Conservation (phyloP, 2,888 invertebrate species). For the Ligdia adustata region DNA sequence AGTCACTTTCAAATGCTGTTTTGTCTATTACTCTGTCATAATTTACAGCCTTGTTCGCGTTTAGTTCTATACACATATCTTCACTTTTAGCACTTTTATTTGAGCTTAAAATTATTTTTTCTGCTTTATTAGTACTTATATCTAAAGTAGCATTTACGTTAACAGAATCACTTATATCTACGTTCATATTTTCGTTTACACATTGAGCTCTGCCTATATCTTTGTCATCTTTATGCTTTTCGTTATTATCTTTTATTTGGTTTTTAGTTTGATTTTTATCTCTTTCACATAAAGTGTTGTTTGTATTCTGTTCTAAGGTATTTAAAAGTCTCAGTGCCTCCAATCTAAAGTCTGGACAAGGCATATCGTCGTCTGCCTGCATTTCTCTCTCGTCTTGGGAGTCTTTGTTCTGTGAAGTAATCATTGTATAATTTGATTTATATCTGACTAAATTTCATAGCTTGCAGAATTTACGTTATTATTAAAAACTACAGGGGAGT, state of each 20-base stretch:
- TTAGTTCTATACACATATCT: conserved; percentile 8
- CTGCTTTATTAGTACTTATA: background rate
- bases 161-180: conserved; percentile 14
- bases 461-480: no score
- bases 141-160: conserved; percentile 3
- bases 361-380: conserved; percentile 60
- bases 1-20: background rate
- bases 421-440: no score
- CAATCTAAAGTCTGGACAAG: conserved; percentile 46
- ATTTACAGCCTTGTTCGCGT: no score
- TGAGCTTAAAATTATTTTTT: background rate
- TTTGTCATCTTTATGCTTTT: background rate
- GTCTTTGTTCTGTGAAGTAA: conserved; percentile 51
- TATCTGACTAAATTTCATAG: no score
- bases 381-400: conserved; percentile 64
- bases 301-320: conserved; percentile 7
- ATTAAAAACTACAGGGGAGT: no score
- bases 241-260: conserved; percentile 17
- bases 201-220: background rate
- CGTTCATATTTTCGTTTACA: conserved; percentile 19
- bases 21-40: background rate
- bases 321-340: conserved; percentile 46
- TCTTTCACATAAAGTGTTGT: background rate
- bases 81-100: conserved; percentile 1
- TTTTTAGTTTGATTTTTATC: background rate